A percentile compares a stretch with the other conserved stretches of the same genome.
These are phyloP conservation scores for Microchirus variegatus DNA, from an alignment of 2,797 vertebrate genomes.

Conservation along the genomic window DNA sequence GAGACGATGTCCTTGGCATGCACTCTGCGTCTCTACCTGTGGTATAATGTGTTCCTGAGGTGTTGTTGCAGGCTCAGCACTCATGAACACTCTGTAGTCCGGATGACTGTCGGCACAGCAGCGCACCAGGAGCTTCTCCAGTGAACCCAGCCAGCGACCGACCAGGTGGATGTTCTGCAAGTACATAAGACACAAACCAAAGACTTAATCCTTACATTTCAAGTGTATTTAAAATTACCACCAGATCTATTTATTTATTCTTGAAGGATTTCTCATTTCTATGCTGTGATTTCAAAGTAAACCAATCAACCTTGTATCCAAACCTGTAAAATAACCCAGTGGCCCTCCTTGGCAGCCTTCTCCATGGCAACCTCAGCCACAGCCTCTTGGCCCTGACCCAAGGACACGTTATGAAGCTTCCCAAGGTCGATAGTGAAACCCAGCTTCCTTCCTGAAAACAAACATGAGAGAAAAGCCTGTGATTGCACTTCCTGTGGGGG, in stretches of 20 bases:
- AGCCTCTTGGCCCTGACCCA: slow-evolving; percentile 89
- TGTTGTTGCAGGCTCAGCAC: slow-evolving; percentile 79
- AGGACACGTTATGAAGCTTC: slow-evolving; percentile 86
- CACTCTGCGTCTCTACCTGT: slow-evolving; percentile 58
- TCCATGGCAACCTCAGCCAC: slow-evolving; percentile 86
- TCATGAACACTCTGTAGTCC: slow-evolving; percentile 83
- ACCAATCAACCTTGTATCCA: slow-evolving; percentile 3
- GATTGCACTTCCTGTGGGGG: background rate
- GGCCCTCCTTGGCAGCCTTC: slow-evolving; percentile 89
- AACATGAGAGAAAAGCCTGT: background rate
- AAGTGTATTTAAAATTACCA: too few relatives aligned
- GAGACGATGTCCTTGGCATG: too few relatives aligned
- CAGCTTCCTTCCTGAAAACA: slow-evolving; percentile 80
- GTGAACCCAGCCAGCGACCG: slow-evolving; percentile 83
- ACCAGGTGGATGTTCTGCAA: slow-evolving; percentile 89
- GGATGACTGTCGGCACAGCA: slow-evolving; percentile 80
- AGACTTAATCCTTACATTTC: too few relatives aligned
- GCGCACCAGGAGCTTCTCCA: slow-evolving; percentile 84
- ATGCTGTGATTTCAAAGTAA: background rate
- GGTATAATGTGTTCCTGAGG: slow-evolving; percentile 84
- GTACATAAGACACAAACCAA: background rate
- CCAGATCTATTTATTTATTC: too few relatives aligned
- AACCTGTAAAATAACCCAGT: slow-evolving; percentile 92
- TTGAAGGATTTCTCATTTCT: too few relatives aligned
- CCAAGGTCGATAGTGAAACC: slow-evolving; percentile 88